Percentiles rank a stretch among this genome's conserved stretches.
Conservation (phyloP, 2,797 vertebrate species). For the Glyptemys insculpta region DNA sequence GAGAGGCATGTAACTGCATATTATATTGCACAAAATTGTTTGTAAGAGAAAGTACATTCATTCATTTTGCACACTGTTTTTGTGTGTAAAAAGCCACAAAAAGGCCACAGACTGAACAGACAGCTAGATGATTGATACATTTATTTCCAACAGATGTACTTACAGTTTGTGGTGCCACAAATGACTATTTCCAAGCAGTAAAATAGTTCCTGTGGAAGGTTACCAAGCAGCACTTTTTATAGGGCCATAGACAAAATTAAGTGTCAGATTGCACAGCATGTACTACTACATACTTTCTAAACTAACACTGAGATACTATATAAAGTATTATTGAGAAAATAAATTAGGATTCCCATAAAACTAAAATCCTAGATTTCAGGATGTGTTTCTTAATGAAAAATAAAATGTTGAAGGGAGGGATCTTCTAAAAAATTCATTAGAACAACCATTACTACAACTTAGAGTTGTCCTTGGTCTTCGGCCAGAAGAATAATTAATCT, state of each 20-base stretch:
- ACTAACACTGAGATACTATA: neutral
- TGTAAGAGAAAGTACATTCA: neutral
- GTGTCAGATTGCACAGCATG: neutral
- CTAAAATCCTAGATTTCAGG: neutral
- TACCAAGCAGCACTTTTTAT: neutral
- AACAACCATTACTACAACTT: neutral
- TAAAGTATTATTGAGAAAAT: neutral
- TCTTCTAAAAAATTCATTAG: slow-evolving; percentile 31
- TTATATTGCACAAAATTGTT: neutral
- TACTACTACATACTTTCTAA: neutral
- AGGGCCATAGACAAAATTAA: neutral
- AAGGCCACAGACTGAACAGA: neutral
- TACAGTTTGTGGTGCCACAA: neutral
- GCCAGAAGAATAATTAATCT: neutral
- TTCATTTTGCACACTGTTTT: neutral
- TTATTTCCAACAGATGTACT: neutral
- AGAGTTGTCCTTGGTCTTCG: neutral
- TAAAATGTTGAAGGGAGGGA: neutral
- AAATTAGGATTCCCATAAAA: neutral
- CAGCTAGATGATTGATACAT: neutral
- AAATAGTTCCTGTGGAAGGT: neutral
- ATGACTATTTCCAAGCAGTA: neutral
- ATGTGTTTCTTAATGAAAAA: neutral
- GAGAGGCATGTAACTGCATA: neutral
- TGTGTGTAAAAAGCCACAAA: neutral